A percentile compares a stretch with the other conserved stretches of the same genome.
Conservation (phyloP, 2,797 vertebrate genomes). For the Sphaeramia orbicularis region DNA sequence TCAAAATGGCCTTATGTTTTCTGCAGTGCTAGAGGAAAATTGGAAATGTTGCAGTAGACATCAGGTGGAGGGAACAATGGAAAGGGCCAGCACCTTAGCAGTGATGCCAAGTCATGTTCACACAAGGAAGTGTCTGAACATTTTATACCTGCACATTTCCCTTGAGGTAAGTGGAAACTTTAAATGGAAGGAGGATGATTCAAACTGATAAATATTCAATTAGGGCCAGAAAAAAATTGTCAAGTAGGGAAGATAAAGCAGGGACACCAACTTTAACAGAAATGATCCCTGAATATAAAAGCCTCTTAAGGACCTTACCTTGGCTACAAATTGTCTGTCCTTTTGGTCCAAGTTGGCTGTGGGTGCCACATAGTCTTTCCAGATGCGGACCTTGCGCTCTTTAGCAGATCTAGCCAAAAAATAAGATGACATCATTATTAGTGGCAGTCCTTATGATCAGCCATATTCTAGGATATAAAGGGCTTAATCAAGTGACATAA, state of each 20-base stretch:
- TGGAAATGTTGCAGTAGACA: slow-evolving; percentile 34
- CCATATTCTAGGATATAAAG: slow-evolving; percentile 16
- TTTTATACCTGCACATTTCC: slow-evolving; percentile 14
- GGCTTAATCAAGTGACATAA: slow-evolving; percentile 26
- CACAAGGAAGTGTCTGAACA: slow-evolving; percentile 24
- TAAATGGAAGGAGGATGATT: slow-evolving; percentile 10
- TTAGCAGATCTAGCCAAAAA: slow-evolving; percentile 89
- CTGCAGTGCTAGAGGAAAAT: slow-evolving; percentile 47
- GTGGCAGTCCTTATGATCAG: slow-evolving; percentile 1
- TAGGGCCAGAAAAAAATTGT: background rate
- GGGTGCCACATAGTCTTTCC: slow-evolving; percentile 98
- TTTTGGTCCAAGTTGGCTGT: slow-evolving; percentile 98
- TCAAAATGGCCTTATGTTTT: slow-evolving; percentile 36
- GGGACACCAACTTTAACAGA: slow-evolving; percentile 1
- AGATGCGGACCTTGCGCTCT: slow-evolving; percentile 94
- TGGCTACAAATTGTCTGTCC: slow-evolving; percentile 97
- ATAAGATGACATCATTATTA: slow-evolving; percentile 27
- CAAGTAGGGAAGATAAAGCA: background rate
- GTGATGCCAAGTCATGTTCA: slow-evolving; percentile 13
- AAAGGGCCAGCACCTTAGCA: slow-evolving; percentile 4
- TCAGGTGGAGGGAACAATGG: slow-evolving; percentile 15
- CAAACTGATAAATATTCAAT: slow-evolving; percentile 19
- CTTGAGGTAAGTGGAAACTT: slow-evolving; percentile 13
- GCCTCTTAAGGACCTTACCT: slow-evolving; percentile 84
- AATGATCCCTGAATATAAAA: slow-evolving; percentile 18